Conservation (phyloP, 2,797 vertebrate genomes). For the Pangasius sanitwongsei region DNA sequence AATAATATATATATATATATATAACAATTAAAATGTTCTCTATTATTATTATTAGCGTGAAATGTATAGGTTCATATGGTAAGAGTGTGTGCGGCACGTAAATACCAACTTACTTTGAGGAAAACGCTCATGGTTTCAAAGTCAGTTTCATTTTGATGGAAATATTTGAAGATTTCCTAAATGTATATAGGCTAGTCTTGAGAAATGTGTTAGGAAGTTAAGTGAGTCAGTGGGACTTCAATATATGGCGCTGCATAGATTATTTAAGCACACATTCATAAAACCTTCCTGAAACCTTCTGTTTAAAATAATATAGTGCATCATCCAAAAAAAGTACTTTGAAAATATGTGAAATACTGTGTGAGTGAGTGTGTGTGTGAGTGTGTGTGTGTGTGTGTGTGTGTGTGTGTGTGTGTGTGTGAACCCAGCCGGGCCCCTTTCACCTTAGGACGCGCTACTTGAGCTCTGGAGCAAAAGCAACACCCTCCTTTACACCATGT, state of each 20-base stretch:
- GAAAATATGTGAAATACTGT: background rate
- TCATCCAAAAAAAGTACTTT: background rate
- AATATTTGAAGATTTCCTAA: background rate
- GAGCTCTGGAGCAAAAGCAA: slow-evolving; percentile 57
- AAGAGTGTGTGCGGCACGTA: background rate
- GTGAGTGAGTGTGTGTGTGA: slow-evolving; percentile 12
- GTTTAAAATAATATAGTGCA: background rate
- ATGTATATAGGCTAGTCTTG: background rate
- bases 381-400: slow-evolving; percentile 5
- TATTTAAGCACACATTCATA: background rate
- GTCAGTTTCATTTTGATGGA: background rate
- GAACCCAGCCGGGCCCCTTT: slow-evolving; percentile 54
- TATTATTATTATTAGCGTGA: background rate
- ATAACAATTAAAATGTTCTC: background rate
- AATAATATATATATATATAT: no score
- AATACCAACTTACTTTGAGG: background rate
- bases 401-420: slow-evolving; percentile 32
- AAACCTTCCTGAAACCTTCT: background rate
- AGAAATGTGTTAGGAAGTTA: background rate
- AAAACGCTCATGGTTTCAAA: background rate
- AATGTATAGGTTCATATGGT: background rate
- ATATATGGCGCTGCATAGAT: background rate
- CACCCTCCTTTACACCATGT: slow-evolving; percentile 72
- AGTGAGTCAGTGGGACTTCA: no score
- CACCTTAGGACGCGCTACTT: slow-evolving; percentile 50